Base-by-base conservation (phyloP, 1,140 invertebrate genomes). In the Globodera ellingtonae region DNA sequence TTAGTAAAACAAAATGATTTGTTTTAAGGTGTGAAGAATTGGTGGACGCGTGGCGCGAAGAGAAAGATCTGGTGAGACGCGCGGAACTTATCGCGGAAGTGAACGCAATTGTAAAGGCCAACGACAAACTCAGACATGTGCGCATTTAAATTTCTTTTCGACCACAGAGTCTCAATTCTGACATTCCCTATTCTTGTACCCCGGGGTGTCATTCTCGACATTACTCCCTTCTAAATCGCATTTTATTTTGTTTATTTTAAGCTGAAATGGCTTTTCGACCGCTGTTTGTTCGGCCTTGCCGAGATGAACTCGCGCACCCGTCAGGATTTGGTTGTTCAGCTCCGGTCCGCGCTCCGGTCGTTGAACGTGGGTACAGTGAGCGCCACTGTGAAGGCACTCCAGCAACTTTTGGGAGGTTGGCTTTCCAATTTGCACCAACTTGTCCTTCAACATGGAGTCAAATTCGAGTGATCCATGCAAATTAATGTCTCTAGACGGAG, bases 1-100 rank as follows among this genome's bases (percentile, higher is more conserved):
- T 35, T 35, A 35, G 35, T 35, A 72, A n/a, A n/a, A n/a, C n/a
- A n/a, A 44, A 18, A 46, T 47, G 10, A 67, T 72, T 48, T 24
- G 46, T 13, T 78, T 89, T 86, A 59, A 87, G 86, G 62, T 88
- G 83, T 72, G 81, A 80, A 72, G 65, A 79, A 67, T 67, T 83
- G 77, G 84, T 87, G 9, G 71, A 79, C 13, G 59, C 59, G 21
- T 85, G 80, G 75, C 24, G 79, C 2, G 81, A 86, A 47, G 72
- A 85, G 69, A 80, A 82, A 21, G 75, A 85, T 67, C 48, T 87
- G n/a, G 44, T 87, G 50, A 56, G 69, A 47, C 66, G 74, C 18
- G 82, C 84, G 35, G 84, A 85, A 84, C 65, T 56, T 50, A 78
- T 79, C 10, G 59, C 72, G n/a, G 84, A 85, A 69, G 59, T 85